Base-by-base conservation (phyloP, 2,888 invertebrate species). In the Caenorhabditis becei region DNA sequence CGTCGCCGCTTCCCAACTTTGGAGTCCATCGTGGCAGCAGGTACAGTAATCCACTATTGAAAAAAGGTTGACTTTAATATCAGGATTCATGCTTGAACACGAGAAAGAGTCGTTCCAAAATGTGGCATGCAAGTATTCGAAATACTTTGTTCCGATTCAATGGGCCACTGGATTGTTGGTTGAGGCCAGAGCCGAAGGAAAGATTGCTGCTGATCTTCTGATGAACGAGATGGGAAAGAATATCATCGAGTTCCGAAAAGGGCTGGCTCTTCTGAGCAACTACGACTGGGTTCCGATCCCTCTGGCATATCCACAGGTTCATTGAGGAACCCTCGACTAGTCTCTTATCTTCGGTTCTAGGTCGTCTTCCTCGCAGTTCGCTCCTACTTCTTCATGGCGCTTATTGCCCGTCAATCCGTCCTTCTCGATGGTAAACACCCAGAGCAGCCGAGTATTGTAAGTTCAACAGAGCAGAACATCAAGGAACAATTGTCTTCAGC, bases 311-410 rank as follows among this genome's bases (percentile, higher is more conserved):
- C 89, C 89, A 4, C 89, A 89, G 79, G 85, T 89, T 28, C 16
- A 3, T 2, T n/a, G n/a, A n/a, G n/a, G n/a, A 26, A 16, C 3
- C 23, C 7, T 41, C 54, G n/a, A 47, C 23, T 35, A 1, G 0
- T 1, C 20, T 20, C n/a, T 20, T 18, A 28, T 28, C 0, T 5
- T 5, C 16, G 8, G 11, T 66, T 66, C 11, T 84, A 89, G 86
- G 88, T 90, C 14, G 88, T 90, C 5, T 90, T 90, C 77, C 83
- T 90, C 10, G 86, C 88, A 7, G 90, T 90, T 18, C 85, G 90
- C 0, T 77, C 88, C 16, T 90, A 90, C 80, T 90, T 90, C 67
- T 70, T 87, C 67, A 82, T 90, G 67, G 85, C 86, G 51, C 72
- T 90, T 5, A 85, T 90, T 14, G 86, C 87, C 23, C 82, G 89